These are phyloP conservation scores for Bicyclus anynana DNA, from an alignment of 1,140 invertebrate species.

Conservation along the genomic window DNA sequence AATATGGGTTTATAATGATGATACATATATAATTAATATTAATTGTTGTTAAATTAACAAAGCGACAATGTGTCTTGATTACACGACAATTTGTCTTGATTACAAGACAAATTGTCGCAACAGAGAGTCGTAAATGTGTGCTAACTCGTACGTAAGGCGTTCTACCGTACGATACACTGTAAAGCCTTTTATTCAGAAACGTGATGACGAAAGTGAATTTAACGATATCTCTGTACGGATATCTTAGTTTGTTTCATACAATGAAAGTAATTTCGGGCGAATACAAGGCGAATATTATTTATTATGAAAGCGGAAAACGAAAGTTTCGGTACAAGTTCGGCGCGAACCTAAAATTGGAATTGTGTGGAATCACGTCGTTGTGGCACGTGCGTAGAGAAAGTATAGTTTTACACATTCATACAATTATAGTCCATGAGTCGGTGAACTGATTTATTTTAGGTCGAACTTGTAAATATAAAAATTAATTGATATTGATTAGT, in stretches of 20 bases:
- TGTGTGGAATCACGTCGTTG: conserved; percentile 36
- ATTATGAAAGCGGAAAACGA: conserved; percentile 53
- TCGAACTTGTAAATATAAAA: too few species aligned
- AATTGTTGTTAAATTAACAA: too few species aligned
- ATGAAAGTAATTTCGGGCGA: conserved; percentile 48
- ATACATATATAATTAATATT: too few species aligned
- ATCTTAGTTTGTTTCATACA: conserved; percentile 42
- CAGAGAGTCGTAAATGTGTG: neutral
- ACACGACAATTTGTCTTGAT: too few species aligned
- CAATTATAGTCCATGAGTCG: too few species aligned
- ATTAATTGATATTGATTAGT: too few species aligned
- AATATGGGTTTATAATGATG: too few species aligned
- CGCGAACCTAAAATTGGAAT: conserved; percentile 36
- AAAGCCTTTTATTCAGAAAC: conserved; percentile 39
- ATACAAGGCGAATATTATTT: conserved; percentile 13
- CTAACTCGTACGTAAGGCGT: neutral
- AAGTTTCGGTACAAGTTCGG: conserved; percentile 37
- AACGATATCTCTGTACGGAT: conserved; percentile 43
- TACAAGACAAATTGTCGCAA: neutral
- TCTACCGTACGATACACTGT: conserved; percentile 10
- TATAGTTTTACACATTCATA: conserved; percentile 15
- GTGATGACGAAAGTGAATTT: conserved; percentile 57
- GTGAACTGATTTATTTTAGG: too few species aligned
- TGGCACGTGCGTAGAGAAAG: conserved; percentile 43
- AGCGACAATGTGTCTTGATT: too few species aligned